Conservation (phyloP, 2,113 vertebrate genomes). For the Thalassoma bifasciatum region DNA sequence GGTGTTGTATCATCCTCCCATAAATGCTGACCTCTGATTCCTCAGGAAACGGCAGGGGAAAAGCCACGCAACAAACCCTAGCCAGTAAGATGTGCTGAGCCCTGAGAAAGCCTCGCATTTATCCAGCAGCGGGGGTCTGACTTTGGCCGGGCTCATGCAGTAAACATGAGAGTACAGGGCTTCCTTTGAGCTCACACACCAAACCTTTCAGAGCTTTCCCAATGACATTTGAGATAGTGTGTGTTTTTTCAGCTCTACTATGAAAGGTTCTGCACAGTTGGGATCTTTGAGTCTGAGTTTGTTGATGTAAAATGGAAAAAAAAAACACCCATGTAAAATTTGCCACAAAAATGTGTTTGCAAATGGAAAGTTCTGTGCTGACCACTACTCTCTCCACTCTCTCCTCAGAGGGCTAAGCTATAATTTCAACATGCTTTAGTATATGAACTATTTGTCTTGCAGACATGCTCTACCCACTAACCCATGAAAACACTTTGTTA, state of each 20-base stretch:
- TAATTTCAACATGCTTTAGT: too few relatives aligned
- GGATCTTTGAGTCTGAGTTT: constrained; percentile 58
- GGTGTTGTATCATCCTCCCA: constrained; percentile 50
- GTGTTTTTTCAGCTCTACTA: constrained; percentile 22
- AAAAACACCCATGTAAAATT: constrained; percentile 54
- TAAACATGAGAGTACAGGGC: constrained; percentile 77
- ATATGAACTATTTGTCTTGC: too few relatives aligned
- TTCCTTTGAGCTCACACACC: constrained; percentile 77
- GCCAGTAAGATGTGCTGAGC: constrained; percentile 57
- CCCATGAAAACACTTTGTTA: too few relatives aligned
- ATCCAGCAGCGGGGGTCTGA: constrained; percentile 60
- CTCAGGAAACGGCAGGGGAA: constrained; percentile 17
- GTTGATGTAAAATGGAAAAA: constrained; percentile 63
- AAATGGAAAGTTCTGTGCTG: too few relatives aligned
- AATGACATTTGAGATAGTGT: constrained; percentile 64
- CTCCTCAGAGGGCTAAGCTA: too few relatives aligned
- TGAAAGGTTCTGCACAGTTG: constrained; percentile 60
- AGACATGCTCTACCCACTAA: too few relatives aligned
- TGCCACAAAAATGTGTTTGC: too few relatives aligned
- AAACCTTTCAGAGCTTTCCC: constrained; percentile 65
- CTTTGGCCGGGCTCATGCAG: constrained; percentile 47
- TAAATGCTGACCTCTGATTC: constrained; percentile 59
- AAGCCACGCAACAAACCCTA: constrained; percentile 48
- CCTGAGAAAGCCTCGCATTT: constrained; percentile 61
- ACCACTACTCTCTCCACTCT: too few relatives aligned